Evolutionary conservation across 2,888 invertebrate species (phyloP).

Genomic region (Aricia artaxerxes): DNA sequence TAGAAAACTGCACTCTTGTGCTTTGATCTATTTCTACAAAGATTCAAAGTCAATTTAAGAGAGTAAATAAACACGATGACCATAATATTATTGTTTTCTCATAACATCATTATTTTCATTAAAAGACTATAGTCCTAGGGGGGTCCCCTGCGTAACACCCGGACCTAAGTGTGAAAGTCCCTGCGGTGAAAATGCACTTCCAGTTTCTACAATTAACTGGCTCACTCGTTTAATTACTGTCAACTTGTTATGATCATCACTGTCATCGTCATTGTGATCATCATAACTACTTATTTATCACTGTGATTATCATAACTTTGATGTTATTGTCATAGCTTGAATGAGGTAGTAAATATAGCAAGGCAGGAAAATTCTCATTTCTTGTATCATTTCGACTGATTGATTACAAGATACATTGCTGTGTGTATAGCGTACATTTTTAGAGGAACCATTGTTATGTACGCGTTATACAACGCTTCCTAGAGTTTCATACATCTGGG

Average conservation of each 20-base stretch:
- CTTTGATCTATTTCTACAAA: too few species aligned
- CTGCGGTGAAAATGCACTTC: neutral
- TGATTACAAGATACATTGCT: too few species aligned
- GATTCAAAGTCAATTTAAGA: too few species aligned
- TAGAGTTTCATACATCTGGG: too few species aligned
- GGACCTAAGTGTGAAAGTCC: neutral
- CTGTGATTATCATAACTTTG: neutral
- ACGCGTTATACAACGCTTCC: too few species aligned
- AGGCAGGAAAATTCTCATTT: too few species aligned
- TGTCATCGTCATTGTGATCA: neutral
- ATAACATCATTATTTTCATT: neutral
- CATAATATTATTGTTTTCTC: too few species aligned
- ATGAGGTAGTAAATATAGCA: neutral
- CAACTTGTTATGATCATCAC: neutral
- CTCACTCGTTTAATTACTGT: neutral
- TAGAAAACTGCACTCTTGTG: too few species aligned
- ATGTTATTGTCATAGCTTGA: neutral
- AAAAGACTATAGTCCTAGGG: neutral
- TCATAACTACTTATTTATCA: neutral
- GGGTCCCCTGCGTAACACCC: neutral
- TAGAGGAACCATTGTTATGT: too few species aligned
- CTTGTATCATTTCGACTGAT: too few species aligned
- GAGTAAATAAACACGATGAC: too few species aligned
- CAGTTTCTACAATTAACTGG: neutral
- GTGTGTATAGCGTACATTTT: too few species aligned